Conservation (phyloP, 2,113 vertebrate species). For the Dasyurus viverrinus region DNA sequence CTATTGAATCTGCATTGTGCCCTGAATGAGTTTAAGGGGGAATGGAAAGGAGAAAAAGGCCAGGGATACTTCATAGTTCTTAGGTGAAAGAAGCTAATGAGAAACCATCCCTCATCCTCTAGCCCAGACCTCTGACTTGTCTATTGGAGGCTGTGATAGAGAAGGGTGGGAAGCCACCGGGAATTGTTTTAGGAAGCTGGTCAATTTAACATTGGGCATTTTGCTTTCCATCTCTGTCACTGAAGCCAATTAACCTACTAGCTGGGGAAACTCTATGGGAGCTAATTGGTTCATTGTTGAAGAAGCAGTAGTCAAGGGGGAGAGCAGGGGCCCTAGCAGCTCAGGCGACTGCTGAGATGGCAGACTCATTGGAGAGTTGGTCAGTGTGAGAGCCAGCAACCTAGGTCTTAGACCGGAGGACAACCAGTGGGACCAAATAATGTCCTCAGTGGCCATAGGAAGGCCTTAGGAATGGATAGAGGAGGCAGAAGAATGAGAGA, state of each 20-base stretch:
- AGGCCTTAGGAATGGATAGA: background rate
- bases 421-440: background rate
- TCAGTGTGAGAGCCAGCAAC: background rate
- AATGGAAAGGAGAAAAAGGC: background rate
- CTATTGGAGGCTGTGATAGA: conserved; percentile 41
- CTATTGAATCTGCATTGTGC: background rate
- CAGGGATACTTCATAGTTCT: background rate
- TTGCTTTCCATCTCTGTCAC: conserved; percentile 52
- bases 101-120: conserved; percentile 46
- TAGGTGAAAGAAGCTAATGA: conserved; percentile 16
- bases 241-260: conserved; percentile 50
- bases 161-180: background rate
- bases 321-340: background rate
- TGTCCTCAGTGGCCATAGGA: background rate
- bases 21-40: background rate
- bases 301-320: background rate
- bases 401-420: background rate
- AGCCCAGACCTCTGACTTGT: background rate
- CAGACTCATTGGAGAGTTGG: background rate
- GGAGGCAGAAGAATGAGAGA: background rate
- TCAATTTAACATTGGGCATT: conserved; percentile 36
- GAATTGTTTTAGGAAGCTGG: conserved; percentile 28
- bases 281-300: conserved; percentile 53
- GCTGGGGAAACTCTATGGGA: conserved; percentile 26
- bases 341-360: conserved; percentile 43